A percentile compares a stretch with the other conserved stretches of the same genome.
Evolutionary conservation across 2,888 invertebrate genomes (phyloP).

Genomic region (Tipula unca): DNA sequence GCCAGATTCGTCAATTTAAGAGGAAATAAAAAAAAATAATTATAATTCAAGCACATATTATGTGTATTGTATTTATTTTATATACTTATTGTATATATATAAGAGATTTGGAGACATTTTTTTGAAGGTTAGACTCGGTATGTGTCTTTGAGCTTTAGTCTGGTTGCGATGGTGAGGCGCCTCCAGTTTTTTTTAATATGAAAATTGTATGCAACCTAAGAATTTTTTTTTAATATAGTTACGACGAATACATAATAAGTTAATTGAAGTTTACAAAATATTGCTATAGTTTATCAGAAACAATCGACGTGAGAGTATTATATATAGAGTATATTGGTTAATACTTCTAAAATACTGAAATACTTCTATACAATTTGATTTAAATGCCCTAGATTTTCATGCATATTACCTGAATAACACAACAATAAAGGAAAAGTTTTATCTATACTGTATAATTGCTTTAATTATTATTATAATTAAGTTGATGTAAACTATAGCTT

Average conservation of each 20-base stretch:
- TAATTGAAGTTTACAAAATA: too few species aligned
- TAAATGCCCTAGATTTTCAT: background rate
- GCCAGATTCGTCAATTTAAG: background rate
- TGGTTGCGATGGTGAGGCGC: too few species aligned
- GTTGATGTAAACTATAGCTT: background rate
- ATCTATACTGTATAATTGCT: background rate
- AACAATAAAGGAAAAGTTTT: background rate
- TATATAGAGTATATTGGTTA: background rate
- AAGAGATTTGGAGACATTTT: background rate
- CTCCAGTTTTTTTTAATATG: too few species aligned
- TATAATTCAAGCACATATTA: background rate
- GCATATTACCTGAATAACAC: background rate
- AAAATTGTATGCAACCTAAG: too few species aligned
- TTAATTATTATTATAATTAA: background rate
- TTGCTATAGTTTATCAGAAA: too few species aligned
- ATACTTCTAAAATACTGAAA: background rate
- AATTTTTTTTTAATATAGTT: too few species aligned
- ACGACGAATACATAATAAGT: too few species aligned
- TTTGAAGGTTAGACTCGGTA: background rate
- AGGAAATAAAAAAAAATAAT: background rate
- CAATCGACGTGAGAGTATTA: background rate
- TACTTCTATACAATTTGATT: background rate
- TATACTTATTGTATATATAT: background rate
- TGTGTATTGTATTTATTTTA: background rate
- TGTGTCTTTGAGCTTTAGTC: background rate